Base-by-base conservation (phyloP, 2,113 vertebrate species). In the Noctilio leporinus region DNA sequence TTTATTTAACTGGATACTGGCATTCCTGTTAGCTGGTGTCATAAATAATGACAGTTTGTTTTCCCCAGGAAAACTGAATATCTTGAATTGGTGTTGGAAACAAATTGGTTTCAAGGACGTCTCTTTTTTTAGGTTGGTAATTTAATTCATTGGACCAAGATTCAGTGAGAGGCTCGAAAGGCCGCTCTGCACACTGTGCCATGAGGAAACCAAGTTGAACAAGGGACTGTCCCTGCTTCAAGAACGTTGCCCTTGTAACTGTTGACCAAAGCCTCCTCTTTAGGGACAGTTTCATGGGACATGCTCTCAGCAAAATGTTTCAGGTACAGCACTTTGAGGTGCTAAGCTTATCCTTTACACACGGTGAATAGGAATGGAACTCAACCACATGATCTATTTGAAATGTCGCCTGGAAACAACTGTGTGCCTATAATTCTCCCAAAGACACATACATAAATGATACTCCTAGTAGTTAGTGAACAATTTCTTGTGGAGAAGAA, bases 341-440 rank as follows among this genome's bases (percentile, higher is more conserved):
- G 17, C 47, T 76, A 73, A 81, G 30, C 17, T 80, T 85, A 84
- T 26, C 73, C n/a, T 88, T 45, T 81, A 47, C 26, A 30, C 26
- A 82, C 85, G 86, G 83, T 93, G 80, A 62, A 40, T 3, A 55
- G 20, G 49, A 91, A 59, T 69, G 12, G 38, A 64, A 75, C 72
- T 72, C 43, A 51, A 73, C 47, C 69, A 82, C 53, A 57, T 5
- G 43, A 86, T 70, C 67, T 78, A 59, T 77, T 91, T 83, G 75
- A 92, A 95, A 83, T 65, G 8, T 67, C 30, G 43, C 82, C 73
- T 82, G 78, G 89, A 89, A 96, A 86, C 57, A 89, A 86, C 90
- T 65, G 93, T 65, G 76, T 51, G 53, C 83, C 70, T 38, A 8
- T 12, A 82, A 35, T 26, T 72, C 53, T 96, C 75, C 73, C 78